Percentiles rank a stretch among this genome's conserved stretches.
Conservation (phyloP, 2,113 vertebrate species). For the Sardina pilchardus region DNA sequence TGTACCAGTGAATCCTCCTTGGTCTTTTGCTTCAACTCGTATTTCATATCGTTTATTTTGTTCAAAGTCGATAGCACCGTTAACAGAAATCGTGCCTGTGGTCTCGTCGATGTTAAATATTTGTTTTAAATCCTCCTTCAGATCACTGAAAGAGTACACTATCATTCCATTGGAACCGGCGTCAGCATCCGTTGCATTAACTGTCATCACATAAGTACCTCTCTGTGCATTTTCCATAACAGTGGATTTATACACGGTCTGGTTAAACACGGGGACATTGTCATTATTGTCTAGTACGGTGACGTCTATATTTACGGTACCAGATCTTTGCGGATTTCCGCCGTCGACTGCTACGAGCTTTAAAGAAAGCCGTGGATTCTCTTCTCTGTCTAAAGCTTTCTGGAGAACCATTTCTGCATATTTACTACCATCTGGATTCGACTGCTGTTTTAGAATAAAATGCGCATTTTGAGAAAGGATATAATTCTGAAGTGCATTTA, state of each 20-base stretch:
- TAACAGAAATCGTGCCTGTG: slow-evolving; percentile 59
- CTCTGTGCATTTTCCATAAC: slow-evolving; percentile 36
- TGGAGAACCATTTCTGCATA: slow-evolving; percentile 35
- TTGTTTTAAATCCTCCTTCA: background rate
- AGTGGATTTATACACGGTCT: slow-evolving; percentile 56
- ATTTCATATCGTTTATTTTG: slow-evolving; percentile 54
- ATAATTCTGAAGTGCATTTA: slow-evolving; percentile 36
- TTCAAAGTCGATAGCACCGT: slow-evolving; percentile 65
- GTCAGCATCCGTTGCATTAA: slow-evolving; percentile 34
- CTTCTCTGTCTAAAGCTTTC: slow-evolving; percentile 52
- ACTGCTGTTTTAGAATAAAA: slow-evolving; percentile 36
- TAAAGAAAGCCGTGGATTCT: slow-evolving; percentile 41
- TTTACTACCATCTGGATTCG: slow-evolving; percentile 24
- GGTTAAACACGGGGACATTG: slow-evolving; percentile 65
- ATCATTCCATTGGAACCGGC: slow-evolving; percentile 57
- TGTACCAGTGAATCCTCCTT: slow-evolving; percentile 53
- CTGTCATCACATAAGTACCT: slow-evolving; percentile 32
- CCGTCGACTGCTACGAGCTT: slow-evolving; percentile 39
- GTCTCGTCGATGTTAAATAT: slow-evolving; percentile 57
- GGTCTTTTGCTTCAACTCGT: slow-evolving; percentile 65
- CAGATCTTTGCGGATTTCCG: slow-evolving; percentile 60
- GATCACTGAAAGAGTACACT: slow-evolving; percentile 59
- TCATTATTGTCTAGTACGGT: slow-evolving; percentile 69
- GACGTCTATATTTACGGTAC: slow-evolving; percentile 57
- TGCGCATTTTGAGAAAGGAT: slow-evolving; percentile 24